Conservation (phyloP, 1,140 invertebrate species). For the Ooceraea biroi region DNA sequence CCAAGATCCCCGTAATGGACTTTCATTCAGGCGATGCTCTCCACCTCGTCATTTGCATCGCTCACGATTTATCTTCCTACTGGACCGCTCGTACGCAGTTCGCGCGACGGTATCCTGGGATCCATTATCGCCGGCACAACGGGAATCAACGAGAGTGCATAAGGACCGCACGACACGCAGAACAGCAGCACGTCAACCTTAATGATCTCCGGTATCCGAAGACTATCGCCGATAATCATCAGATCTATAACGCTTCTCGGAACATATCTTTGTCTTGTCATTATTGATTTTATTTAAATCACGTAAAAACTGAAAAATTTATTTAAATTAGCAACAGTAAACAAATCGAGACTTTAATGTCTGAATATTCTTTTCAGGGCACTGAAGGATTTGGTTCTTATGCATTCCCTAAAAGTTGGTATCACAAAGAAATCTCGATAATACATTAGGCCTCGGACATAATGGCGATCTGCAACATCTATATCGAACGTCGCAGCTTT, state of each 20-base stretch:
- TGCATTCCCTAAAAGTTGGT: constrained; percentile 3
- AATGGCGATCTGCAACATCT: constrained; percentile 12
- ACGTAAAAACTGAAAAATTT: no score
- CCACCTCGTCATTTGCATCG: constrained; percentile 72
- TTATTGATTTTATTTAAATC: not conserved
- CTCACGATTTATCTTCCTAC: constrained; percentile 73
- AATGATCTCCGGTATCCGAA: not conserved
- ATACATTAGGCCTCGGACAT: not conserved
- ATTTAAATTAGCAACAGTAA: not conserved
- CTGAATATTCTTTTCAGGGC: not conserved
- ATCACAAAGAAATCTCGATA: constrained; percentile 28
- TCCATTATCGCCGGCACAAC: constrained; percentile 55
- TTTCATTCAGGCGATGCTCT: constrained; percentile 60
- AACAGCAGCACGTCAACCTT: not conserved
- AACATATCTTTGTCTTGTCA: not conserved
- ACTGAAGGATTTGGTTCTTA: constrained; percentile 29
- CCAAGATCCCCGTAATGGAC: constrained; percentile 68
- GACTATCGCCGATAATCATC: constrained; percentile 12
- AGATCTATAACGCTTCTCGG: not conserved
- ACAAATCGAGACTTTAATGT: not conserved
- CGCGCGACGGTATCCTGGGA: not conserved
- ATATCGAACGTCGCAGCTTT: not conserved
- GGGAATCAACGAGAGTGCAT: constrained; percentile 38
- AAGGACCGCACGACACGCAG: not conserved
- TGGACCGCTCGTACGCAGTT: constrained; percentile 30